Evolutionary conservation across 1,140 invertebrate species (phyloP).

Genomic region (Trichonephila clavipes): DNA sequence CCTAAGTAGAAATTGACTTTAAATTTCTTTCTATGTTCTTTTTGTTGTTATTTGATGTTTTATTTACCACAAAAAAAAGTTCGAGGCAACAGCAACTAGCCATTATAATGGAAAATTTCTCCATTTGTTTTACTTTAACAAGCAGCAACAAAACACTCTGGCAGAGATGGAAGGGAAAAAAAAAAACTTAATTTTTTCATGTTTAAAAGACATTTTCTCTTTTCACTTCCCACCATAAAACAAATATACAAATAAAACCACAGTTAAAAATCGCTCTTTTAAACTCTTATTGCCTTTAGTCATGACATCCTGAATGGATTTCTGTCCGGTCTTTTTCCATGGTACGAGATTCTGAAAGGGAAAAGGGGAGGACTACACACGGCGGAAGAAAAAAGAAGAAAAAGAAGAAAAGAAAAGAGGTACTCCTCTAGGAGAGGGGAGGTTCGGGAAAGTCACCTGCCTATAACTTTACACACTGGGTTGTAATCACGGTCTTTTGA

Average conservation of each 20-base stretch:
- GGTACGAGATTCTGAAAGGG: neutral
- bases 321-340: neutral
- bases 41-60: no score
- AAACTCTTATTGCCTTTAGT: slow-evolving; percentile 40
- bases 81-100: no score
- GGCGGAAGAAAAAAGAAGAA: neutral
- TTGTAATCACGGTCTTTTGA: slow-evolving; percentile 48
- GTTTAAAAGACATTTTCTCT: neutral
- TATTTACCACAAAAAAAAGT: no score
- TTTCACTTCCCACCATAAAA: neutral
- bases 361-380: neutral
- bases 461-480: slow-evolving; percentile 14
- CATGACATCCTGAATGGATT: slow-evolving; percentile 50
- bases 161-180: no score
- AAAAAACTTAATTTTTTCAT: neutral
- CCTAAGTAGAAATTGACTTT: no score
- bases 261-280: slow-evolving; percentile 25
- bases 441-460: slow-evolving; percentile 43
- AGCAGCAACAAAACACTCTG: no score
- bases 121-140: no score
- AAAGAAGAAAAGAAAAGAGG: neutral
- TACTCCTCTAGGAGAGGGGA: neutral
- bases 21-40: no score
- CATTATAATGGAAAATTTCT: no score
- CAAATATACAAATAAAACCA: slow-evolving; percentile 49